A percentile compares a stretch with the other conserved stretches of the same genome.
Conservation (phyloP, 2,113 vertebrate genomes). For the Hoplias malabaricus region DNA sequence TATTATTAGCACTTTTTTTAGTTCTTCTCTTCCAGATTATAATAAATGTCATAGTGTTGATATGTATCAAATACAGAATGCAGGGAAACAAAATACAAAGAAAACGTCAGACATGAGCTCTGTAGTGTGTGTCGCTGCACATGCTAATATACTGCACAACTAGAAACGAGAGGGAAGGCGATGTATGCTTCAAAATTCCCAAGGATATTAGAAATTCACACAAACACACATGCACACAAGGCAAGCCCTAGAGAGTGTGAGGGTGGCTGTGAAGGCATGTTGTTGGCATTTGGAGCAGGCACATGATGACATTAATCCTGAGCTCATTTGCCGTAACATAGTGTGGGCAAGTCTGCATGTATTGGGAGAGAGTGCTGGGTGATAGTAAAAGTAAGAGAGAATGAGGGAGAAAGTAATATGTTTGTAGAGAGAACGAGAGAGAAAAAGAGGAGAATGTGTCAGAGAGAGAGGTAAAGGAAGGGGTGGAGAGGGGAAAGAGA, state of each 20-base stretch:
- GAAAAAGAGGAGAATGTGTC: no score
- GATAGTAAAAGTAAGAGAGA: constrained; percentile 15
- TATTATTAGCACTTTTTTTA: no score
- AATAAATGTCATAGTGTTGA: no score
- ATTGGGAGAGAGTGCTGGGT: not conserved
- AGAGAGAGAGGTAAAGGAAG: not conserved
- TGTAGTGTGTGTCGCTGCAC: not conserved
- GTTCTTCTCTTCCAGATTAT: no score
- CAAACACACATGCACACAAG: constrained; percentile 19
- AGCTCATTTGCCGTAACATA: constrained; percentile 47
- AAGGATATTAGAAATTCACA: constrained; percentile 6
- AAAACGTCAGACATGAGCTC: not conserved
- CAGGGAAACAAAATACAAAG: not conserved
- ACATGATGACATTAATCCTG: constrained; percentile 51
- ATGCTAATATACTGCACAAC: not conserved
- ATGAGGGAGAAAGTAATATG: not conserved
- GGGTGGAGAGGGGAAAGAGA: not conserved
- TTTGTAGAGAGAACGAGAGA: not conserved
- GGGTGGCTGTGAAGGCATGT: constrained; percentile 19
- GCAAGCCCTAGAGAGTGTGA: constrained; percentile 29
- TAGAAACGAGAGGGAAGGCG: not conserved
- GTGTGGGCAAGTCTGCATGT: constrained; percentile 6
- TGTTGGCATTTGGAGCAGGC: constrained; percentile 50
- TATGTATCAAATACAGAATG: not conserved
- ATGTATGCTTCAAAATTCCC: not conserved